Base-by-base conservation (phyloP, 2,888 invertebrate species). In the Drosophila mimica region DNA sequence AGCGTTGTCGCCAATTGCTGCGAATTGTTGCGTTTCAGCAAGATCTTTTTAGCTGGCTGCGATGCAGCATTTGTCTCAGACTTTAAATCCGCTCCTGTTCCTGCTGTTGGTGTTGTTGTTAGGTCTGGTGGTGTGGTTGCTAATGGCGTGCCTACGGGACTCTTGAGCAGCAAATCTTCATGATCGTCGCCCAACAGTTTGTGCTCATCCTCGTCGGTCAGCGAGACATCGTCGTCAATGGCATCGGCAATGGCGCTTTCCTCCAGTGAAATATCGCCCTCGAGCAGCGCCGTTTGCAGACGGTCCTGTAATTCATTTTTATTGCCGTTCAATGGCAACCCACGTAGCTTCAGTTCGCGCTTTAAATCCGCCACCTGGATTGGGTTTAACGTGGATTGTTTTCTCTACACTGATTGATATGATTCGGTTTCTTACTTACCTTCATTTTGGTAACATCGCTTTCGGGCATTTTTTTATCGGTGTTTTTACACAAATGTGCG, bases 221-320 rank as follows among this genome's bases (percentile, higher is more conserved):
- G 69, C 2, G 91, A 94, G 43, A 94, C 95, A 81, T 95, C 95
- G 58, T 95, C 94, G 20, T 89, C 92, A 15, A 74, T 75, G 3
- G 60, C 70, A 58, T 92, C 92, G 17, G 94, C 88, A 72, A 95
- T 95, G 31, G 95, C 92, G 3, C 92, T 88, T 31, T 93, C 93
- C 15, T 93, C 93, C 4, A 93, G 79, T 0, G 92, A 90, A 33
- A 92, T 83, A 59, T 93, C 93, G 7, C 93, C 93, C 56, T 92
- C 93, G n/a, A 92, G 68, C 82, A 95, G 91, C 2, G 94, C 94
- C 11, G 95, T 94, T 90, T 96, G 96, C 56, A 98, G 94, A 82
- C 98, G 94, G 79, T 97, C 96, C 49, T 96, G 94, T 61, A 98
- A 94, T 89, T 98, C 97, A 51, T 94, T 96, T 94, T 98, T 98